Evolutionary conservation across 2,797 vertebrate genomes (phyloP).

Genomic region (Otolemur crassicaudatus): DNA sequence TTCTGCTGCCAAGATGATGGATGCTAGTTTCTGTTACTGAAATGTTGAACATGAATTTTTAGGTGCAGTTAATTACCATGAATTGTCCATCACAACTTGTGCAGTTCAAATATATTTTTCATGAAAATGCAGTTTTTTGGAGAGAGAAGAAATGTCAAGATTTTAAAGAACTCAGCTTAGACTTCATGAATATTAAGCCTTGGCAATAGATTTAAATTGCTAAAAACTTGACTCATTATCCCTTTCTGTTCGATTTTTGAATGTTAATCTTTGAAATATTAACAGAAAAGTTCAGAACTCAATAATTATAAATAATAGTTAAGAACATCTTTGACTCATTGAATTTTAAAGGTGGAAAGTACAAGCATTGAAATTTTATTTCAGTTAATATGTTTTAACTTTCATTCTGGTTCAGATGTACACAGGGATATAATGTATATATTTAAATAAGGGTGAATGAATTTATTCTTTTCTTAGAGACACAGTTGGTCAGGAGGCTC

Average conservation of each 20-base stretch:
- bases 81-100: conserved; percentile 25
- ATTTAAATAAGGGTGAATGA: background rate
- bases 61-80: conserved; percentile 52
- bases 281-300: background rate
- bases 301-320: conserved; percentile 44
- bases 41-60: conserved; percentile 25
- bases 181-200: background rate
- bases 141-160: conserved; percentile 46
- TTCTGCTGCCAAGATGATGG: conserved; percentile 2
- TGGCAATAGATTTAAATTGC: conserved; percentile 46
- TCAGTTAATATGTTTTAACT: conserved; percentile 14
- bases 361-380: background rate
- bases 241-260: conserved; percentile 29
- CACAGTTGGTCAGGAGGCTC: background rate
- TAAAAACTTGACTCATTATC: conserved; percentile 27
- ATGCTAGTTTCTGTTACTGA: conserved; percentile 10
- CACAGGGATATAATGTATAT: background rate
- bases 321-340: conserved; percentile 7
- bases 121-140: conserved; percentile 29
- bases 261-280: conserved; percentile 45
- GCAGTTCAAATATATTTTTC: conserved; percentile 58
- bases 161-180: conserved; percentile 59
- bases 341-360: background rate
- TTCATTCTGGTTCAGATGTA: background rate
- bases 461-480: background rate